phyloP scores from a whole-genome alignment of 2,797 vertebrate genomes.

The Dicrostonyx torquatus region DNA sequence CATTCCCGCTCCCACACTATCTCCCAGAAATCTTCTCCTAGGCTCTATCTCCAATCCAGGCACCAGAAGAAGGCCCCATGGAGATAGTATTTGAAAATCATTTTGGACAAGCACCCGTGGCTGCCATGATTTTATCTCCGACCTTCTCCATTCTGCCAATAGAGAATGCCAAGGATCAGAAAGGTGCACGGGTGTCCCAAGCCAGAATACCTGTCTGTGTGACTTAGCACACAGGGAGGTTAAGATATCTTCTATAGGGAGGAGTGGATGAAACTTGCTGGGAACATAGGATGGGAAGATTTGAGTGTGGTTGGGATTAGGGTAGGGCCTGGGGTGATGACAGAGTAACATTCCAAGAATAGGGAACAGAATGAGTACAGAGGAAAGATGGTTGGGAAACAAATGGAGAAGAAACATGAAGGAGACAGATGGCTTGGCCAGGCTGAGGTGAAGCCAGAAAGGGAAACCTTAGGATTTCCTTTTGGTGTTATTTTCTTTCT shows the following conservation, averaged over 20 bases:
- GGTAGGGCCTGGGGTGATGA: neutral
- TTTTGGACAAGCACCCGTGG: fast-evolving
- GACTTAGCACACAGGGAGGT: neutral
- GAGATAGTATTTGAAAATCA: neutral
- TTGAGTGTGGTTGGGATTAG: neutral
- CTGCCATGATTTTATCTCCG: neutral
- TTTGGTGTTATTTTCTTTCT: neutral
- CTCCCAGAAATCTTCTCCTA: neutral
- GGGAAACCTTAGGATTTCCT: neutral
- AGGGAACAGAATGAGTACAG: neutral
- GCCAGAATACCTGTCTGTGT: neutral
- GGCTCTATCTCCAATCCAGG: neutral
- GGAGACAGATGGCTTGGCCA: neutral
- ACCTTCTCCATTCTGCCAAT: neutral
- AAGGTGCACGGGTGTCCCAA: neutral
- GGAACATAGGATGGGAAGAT: neutral
- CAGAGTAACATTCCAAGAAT: neutral
- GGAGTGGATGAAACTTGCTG: neutral
- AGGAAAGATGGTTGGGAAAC: neutral
- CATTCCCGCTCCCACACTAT: neutral
- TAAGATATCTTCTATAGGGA: neutral
- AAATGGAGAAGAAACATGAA: neutral
- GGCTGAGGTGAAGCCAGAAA: no score
- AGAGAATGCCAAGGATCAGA: neutral
- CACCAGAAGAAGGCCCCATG: neutral